phyloP scores from a whole-genome alignment of 2,797 vertebrate species.

The Allochrocebus solatus region DNA sequence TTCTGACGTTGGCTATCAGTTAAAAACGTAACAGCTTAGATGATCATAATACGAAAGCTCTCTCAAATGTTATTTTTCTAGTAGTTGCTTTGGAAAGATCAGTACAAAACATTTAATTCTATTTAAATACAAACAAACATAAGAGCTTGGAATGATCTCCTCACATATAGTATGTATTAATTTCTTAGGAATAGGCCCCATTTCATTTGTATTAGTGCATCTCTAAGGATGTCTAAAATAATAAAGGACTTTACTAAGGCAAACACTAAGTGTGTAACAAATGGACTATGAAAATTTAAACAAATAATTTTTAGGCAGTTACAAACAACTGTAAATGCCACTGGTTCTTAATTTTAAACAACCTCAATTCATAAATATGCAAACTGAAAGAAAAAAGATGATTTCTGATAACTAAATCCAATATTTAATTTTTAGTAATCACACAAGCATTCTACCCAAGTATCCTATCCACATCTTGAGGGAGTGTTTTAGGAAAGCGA shows the following conservation, averaged over 20 bases:
- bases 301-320: background rate
- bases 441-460: background rate
- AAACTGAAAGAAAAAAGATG: background rate
- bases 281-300: conserved; percentile 27
- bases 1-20: background rate
- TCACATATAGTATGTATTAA: background rate
- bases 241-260: background rate
- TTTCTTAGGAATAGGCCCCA: background rate
- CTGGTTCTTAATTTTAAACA: background rate
- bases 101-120: conserved; percentile 20
- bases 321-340: background rate
- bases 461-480: background rate
- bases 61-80: background rate
- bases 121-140: conserved; percentile 9
- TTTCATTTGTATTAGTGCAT: background rate
- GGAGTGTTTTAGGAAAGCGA: background rate
- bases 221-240: background rate
- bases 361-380: background rate
- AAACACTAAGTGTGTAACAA: background rate
- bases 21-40: background rate
- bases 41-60: background rate
- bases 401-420: background rate
- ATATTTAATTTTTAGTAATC: background rate
- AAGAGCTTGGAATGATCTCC: background rate
- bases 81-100: background rate